These are phyloP conservation scores for Chelonia mydas DNA, from an alignment of 2,797 vertebrate genomes.

Conservation along the genomic window DNA sequence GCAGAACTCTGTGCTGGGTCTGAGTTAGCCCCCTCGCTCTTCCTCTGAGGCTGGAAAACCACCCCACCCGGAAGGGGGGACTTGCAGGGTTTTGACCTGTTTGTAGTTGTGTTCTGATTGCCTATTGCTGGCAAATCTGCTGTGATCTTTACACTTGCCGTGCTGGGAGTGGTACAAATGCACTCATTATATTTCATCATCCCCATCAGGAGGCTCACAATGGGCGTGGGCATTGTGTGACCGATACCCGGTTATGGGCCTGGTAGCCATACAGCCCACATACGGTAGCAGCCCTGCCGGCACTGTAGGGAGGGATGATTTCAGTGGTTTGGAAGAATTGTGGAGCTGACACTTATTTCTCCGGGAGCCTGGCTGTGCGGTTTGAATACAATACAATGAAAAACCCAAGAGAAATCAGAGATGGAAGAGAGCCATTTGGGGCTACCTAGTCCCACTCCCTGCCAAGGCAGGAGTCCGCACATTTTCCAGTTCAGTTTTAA, in stretches of 20 bases:
- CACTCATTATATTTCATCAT: not conserved
- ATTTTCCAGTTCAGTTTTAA: not conserved
- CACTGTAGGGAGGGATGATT: not conserved
- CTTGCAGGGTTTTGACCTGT: not conserved
- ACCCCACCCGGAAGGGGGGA: fast-evolving
- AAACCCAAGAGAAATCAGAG: not conserved
- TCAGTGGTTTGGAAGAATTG: not conserved
- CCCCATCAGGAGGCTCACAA: not conserved
- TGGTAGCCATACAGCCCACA: not conserved
- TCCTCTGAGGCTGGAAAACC: not conserved
- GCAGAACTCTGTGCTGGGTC: not conserved
- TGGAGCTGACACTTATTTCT: not conserved
- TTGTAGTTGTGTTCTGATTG: not conserved
- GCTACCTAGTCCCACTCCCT: not conserved
- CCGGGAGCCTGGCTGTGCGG: not conserved
- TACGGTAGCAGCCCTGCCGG: not conserved
- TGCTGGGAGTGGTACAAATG: not conserved
- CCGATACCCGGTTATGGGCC: too few relatives aligned
- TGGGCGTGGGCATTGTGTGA: not conserved
- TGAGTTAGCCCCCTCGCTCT: not conserved
- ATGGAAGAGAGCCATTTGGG: not conserved
- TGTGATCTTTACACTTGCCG: not conserved
- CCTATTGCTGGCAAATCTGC: too few relatives aligned
- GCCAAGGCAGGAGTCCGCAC: not conserved
- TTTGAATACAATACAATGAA: not conserved